A percentile compares a stretch with the other conserved stretches of the same genome.
Evolutionary conservation across 2,797 vertebrate genomes (phyloP).

Genomic region (Crossoptilon crossoptilon): DNA sequence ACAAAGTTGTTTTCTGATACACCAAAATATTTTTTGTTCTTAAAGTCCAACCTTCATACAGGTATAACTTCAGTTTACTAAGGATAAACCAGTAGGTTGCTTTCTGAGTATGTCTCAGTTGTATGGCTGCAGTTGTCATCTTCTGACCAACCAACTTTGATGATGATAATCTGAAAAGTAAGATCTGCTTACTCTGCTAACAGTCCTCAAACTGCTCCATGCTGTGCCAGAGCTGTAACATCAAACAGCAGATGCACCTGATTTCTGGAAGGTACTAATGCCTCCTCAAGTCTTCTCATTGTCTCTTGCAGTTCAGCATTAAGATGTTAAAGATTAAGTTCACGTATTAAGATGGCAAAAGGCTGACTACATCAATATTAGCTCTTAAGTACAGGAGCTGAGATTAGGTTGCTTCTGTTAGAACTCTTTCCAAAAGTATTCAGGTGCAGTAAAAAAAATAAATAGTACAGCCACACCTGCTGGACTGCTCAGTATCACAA

Average conservation of each 20-base stretch:
- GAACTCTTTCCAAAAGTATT: background rate
- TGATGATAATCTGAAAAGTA: background rate
- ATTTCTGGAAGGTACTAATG: background rate
- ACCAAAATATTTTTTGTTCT: background rate
- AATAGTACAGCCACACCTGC: accelerated
- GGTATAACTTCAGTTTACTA: background rate
- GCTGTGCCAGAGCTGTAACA: background rate
- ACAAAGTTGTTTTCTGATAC: background rate
- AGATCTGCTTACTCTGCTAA: background rate
- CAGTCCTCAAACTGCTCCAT: background rate
- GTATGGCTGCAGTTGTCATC: background rate
- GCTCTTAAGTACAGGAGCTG: background rate
- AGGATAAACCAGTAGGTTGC: background rate
- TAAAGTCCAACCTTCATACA: background rate
- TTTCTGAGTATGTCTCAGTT: background rate
- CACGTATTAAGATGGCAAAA: background rate
- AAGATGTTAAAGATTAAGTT: background rate
- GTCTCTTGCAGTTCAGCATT: background rate
- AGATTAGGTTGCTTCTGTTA: background rate
- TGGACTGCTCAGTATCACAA: background rate
- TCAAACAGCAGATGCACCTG: background rate
- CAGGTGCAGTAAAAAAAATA: background rate
- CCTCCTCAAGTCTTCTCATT: background rate
- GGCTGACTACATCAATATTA: background rate
- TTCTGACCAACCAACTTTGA: background rate